Base-by-base conservation (phyloP, 2,113 vertebrate species). In the Strix uralensis region DNA sequence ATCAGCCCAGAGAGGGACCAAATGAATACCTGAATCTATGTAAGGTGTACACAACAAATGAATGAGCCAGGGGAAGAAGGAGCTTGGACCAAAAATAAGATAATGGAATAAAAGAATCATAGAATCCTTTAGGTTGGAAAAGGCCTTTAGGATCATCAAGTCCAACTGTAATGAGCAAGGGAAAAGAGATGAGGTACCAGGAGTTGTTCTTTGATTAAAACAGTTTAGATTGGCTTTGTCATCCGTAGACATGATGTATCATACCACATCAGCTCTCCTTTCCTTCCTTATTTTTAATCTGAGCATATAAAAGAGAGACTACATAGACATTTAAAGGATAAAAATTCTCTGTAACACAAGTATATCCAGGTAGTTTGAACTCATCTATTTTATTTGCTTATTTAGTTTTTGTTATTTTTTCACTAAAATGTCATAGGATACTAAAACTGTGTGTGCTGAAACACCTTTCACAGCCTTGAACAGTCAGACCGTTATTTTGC, bases 221-320 rank as follows among this genome's bases (percentile, higher is more conserved):
- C 8, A 13, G 2, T 46, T 91, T 25, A 38, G 13, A 40, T 30
- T 65, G 4, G 5, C 51, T 47, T 84, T 62, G 13, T 7, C 21
- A 49, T 32, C 9, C 10, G 7, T 22, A 1, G 7, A 1, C 7
- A 27, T 25, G 47, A 69, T 4, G 6, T 72, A 22, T 46, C 17
- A 29, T 9, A 32, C 5, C 42, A 26, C 2, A 12, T 0, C 23
- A 32, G 3, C 1, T 69, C 16, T 72, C 2, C 4, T 65, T 67
- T 36, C 7, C 4, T 72, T 78, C 10, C 15, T 40, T 87, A 10
- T 32, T 74, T 73, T 57, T 62, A 44, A 27, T 70, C 13, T 58
- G 11, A 67, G 3, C 1, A 1, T 14, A 36, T 4, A 3, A 86
- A 78, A 47, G 1, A 61, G 21, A 49, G 12, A 30, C 2, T 40